phyloP scores from a whole-genome alignment of 2,797 vertebrate species.

The Otolemur crassicaudatus region DNA sequence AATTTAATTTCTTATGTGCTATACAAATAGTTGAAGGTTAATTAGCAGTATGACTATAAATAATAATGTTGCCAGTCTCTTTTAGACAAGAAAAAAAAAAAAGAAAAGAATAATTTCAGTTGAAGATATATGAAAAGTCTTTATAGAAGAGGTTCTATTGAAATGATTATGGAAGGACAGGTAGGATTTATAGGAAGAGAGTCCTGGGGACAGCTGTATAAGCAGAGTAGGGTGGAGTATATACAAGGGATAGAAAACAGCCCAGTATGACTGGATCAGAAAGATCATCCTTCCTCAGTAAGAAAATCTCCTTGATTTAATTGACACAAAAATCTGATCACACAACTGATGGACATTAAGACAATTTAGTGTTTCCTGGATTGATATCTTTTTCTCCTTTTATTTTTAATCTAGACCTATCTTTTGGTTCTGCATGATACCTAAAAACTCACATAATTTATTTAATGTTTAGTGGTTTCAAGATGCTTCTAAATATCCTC shows the following conservation, averaged over 20 bases:
- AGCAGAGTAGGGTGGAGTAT: too few species aligned
- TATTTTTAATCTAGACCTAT: neutral
- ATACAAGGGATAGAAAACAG: neutral
- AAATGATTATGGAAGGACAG: neutral
- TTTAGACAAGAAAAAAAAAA: too few species aligned
- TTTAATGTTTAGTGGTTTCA: neutral
- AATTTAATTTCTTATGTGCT: too few species aligned
- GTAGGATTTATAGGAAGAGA: neutral
- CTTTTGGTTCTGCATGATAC: neutral
- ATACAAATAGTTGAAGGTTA: too few species aligned
- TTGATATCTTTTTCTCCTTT: neutral
- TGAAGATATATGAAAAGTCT: neutral
- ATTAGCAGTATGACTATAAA: too few species aligned
- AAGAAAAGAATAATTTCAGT: neutral
- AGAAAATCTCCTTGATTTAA: neutral
- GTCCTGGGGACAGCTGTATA: neutral
- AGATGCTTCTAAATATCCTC: neutral
- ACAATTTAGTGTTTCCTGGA: neutral
- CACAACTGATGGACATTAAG: neutral
- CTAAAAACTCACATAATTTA: neutral
- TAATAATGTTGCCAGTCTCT: too few species aligned
- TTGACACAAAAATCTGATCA: neutral
- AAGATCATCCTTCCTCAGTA: neutral
- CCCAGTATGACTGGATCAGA: neutral
- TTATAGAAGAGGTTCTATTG: neutral